Conservation (phyloP, 2,888 invertebrate genomes). For the Limenitis camilla region DNA sequence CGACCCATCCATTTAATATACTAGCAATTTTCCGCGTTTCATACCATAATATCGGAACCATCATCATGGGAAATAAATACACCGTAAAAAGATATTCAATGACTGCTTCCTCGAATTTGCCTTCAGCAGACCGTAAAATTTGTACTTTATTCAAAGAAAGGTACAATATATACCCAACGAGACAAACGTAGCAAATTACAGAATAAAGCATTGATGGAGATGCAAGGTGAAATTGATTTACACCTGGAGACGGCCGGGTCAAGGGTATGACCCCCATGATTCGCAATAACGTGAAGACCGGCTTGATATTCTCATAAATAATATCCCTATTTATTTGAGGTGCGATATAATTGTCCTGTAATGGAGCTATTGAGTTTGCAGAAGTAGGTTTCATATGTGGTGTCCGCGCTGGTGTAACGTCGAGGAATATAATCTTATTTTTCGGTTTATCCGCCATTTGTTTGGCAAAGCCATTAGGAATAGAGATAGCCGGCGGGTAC, state of each 20-base stretch:
- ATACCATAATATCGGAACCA: conserved; percentile 79
- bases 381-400: conserved; percentile 42
- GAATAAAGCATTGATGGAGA: conserved; percentile 77
- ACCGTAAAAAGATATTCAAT: conserved; percentile 84
- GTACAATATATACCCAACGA: conserved; percentile 75
- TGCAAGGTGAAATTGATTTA: conserved; percentile 62
- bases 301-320: conserved; percentile 43
- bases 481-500: conserved; percentile 36
- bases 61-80: conserved; percentile 78
- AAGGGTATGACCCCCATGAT: conserved; percentile 78
- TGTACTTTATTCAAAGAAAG: conserved; percentile 77
- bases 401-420: conserved; percentile 54
- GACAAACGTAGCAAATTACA: conserved; percentile 56
- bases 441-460: conserved; percentile 44
- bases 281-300: conserved; percentile 53
- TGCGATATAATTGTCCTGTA: conserved; percentile 44
- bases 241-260: conserved; percentile 62
- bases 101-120: conserved; percentile 83
- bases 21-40: conserved; percentile 78
- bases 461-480: conserved; percentile 52
- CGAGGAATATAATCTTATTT: conserved; percentile 54
- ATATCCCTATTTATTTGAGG: conserved; percentile 3
- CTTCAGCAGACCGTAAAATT: conserved; percentile 76
- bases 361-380: conserved; percentile 46
- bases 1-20: conserved; percentile 78